Conservation (phyloP, 92 coral and sea anemone genomes). For the Phenganax subtilis region DNA sequence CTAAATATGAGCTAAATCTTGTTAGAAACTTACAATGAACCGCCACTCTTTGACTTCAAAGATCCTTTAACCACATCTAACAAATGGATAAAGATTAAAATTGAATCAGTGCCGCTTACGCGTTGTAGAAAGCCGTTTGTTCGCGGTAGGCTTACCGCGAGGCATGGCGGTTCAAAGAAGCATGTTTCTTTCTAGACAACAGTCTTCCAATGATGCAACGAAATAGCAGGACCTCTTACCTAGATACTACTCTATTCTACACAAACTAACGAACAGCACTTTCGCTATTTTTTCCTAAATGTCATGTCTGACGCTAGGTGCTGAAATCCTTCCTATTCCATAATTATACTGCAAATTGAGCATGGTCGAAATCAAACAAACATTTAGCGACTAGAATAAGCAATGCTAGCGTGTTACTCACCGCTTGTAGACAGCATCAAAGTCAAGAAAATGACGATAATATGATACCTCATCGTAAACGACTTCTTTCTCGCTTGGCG, state of each 20-base stretch:
- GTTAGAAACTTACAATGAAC: slow-evolving; percentile 58
- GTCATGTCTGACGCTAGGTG: slow-evolving; percentile 66
- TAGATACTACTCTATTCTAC: not conserved
- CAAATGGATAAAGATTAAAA: slow-evolving; percentile 42
- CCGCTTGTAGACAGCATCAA: slow-evolving; percentile 25
- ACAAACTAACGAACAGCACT: slow-evolving; percentile 34
- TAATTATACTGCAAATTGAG: slow-evolving; percentile 98
- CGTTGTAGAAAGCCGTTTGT: slow-evolving; percentile 23
- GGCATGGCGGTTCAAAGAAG: slow-evolving; percentile 11
- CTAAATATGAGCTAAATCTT: slow-evolving; percentile 70
- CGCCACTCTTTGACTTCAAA: slow-evolving; percentile 15
- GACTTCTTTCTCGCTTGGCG: slow-evolving; percentile 33
- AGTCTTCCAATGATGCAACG: not conserved
- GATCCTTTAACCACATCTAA: slow-evolving; percentile 39
- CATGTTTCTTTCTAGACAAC: slow-evolving; percentile 2
- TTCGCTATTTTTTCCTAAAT: slow-evolving; percentile 27
- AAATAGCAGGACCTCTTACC: not conserved
- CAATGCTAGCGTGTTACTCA: slow-evolving; percentile 24
- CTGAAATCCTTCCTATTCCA: slow-evolving; percentile 84
- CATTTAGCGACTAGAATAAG: slow-evolving; percentile 48
- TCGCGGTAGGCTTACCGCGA: slow-evolving; percentile 32
- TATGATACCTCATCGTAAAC: slow-evolving; percentile 7
- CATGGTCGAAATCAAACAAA: slow-evolving; percentile 90
- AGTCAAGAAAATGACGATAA: slow-evolving; percentile 6
- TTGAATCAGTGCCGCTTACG: slow-evolving; percentile 29